A percentile compares a stretch with the other conserved stretches of the same genome.
Evolutionary conservation across 1,140 invertebrate genomes (phyloP).

Genomic region (Meloidogyne floridensis): DNA sequence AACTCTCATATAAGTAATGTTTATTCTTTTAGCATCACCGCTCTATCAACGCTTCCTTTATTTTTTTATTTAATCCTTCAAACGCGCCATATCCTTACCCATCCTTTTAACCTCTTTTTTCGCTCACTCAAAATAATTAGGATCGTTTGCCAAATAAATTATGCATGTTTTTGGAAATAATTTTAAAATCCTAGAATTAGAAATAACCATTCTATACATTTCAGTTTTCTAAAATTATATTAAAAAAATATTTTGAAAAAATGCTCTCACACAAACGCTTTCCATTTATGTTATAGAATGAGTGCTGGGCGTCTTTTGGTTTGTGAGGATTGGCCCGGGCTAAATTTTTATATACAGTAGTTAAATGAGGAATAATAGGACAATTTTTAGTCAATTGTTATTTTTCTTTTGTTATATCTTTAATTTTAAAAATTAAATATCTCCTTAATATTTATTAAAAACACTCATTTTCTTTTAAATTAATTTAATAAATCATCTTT

Average conservation of each 20-base stretch:
- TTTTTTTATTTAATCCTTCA: background rate
- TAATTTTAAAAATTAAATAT: too few relatives aligned
- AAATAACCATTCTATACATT: background rate
- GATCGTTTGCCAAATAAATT: slow-evolving; percentile 10
- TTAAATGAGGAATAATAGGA: background rate
- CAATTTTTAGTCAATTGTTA: background rate
- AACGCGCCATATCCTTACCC: too few relatives aligned
- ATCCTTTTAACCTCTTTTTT: background rate
- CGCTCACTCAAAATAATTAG: background rate
- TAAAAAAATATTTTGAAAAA: too few relatives aligned
- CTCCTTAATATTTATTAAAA: too few relatives aligned
- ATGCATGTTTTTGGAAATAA: background rate
- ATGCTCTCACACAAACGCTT: too few relatives aligned
- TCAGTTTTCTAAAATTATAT: too few relatives aligned
- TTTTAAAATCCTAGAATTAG: background rate
- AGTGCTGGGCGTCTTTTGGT: background rate
- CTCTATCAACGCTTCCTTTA: background rate
- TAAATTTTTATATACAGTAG: background rate
- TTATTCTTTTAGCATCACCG: background rate
- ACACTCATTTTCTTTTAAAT: background rate
- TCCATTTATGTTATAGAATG: too few relatives aligned
- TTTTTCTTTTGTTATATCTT: too few relatives aligned
- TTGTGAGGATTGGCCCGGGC: background rate
- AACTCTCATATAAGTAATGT: background rate
- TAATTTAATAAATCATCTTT: too few relatives aligned